phyloP scores from a whole-genome alignment of 2,113 vertebrate species.

The zebrafish (Danio rerio) region GRCz12tu NC_133197.1:38131001-38131500 shows the following conservation, averaged over 20 bases:
- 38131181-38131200: background rate
- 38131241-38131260: background rate
- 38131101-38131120: background rate
- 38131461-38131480: background rate
- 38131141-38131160: background rate
- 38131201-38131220: background rate
- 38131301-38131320: conserved; percentile 13
- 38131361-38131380: background rate
- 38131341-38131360: background rate
- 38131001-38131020: background rate
- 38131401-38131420: background rate
- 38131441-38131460: conserved; percentile 1
- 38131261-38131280: background rate
- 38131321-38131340: background rate
- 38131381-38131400: background rate
- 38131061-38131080: background rate
- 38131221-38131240: background rate
- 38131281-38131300: background rate
- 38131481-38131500: background rate
- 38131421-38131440: background rate
- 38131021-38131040: background rate
- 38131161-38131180: background rate
- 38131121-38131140: background rate
- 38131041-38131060: background rate
- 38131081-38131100: background rate